These are phyloP conservation scores for Caenorhabditis inopinata DNA, from an alignment of 1,140 invertebrate genomes.

Conservation along the genomic window DNA sequence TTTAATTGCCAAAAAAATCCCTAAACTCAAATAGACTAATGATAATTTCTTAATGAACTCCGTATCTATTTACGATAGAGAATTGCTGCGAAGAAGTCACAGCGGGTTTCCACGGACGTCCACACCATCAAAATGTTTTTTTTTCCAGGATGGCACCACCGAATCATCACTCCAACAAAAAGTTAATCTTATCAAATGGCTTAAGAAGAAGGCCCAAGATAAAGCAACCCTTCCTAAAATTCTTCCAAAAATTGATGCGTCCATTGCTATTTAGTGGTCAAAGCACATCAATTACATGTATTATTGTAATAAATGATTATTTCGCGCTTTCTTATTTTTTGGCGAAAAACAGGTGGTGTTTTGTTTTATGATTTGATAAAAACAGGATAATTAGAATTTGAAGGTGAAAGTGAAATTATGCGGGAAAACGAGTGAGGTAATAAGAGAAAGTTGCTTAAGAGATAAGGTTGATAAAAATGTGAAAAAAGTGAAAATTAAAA, in stretches of 20 bases:
- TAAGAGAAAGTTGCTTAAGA: neutral
- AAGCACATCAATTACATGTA: too few species aligned
- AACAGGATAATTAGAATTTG: neutral
- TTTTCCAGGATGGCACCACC: neutral
- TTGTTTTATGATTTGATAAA: neutral
- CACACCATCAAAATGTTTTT: too few species aligned
- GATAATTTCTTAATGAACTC: too few species aligned
- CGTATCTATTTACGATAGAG: too few species aligned
- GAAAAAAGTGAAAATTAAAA: neutral
- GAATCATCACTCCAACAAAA: neutral
- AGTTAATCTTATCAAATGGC: neutral
- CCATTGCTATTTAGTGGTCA: too few species aligned
- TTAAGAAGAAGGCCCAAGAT: neutral
- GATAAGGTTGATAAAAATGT: neutral
- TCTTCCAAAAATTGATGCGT: too few species aligned
- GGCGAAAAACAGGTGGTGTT: neutral
- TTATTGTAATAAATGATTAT: neutral
- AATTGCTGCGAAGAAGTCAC: too few species aligned
- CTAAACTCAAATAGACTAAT: too few species aligned
- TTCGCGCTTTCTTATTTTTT: neutral
- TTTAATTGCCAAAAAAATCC: too few species aligned
- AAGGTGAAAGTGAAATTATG: too few species aligned
- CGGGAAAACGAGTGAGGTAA: neutral
- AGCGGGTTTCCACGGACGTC: too few species aligned
- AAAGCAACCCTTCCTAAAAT: too few species aligned